Percentiles rank a stretch among this genome's conserved stretches.
These are phyloP conservation scores for Nothoprocta pentlandii DNA, from an alignment of 2,113 vertebrate genomes.

Conservation along the genomic window DNA sequence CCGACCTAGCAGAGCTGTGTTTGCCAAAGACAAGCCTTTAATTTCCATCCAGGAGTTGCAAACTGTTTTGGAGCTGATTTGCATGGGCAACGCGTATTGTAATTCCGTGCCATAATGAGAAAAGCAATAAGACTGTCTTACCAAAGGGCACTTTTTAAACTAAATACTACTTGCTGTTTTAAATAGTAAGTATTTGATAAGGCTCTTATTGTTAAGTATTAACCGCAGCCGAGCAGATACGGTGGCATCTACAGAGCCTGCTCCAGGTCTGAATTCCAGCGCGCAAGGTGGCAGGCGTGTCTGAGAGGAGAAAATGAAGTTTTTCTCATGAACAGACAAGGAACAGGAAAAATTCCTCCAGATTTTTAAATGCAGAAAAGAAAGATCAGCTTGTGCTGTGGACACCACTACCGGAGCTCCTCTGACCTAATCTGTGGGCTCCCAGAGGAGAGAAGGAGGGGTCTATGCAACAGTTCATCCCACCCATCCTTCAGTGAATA, in stretches of 20 bases:
- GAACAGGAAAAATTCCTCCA: neutral
- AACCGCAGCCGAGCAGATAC: neutral
- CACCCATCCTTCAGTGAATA: no score
- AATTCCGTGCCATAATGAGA: conserved; percentile 28
- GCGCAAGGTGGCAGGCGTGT: neutral
- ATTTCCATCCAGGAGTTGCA: conserved; percentile 36
- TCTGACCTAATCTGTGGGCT: no score
- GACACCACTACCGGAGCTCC: no score
- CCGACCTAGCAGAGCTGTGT: neutral
- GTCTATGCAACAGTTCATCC: no score
- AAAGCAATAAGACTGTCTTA: conserved; percentile 43
- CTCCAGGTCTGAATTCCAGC: neutral
- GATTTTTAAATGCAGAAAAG: neutral
- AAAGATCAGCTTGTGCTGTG: neutral
- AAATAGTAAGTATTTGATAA: neutral
- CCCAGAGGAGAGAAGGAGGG: no score
- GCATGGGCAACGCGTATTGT: neutral
- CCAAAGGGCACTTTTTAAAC: conserved; percentile 40
- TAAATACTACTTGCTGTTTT: conserved; percentile 7
- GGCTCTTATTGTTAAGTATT: neutral
- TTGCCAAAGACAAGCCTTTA: conserved; percentile 3
- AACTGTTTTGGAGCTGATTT: conserved; percentile 40
- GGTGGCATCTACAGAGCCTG: neutral
- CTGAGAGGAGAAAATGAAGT: neutral
- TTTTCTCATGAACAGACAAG: neutral